These are phyloP conservation scores for Periophthalmodon schlosseri DNA, from an alignment of 2,113 vertebrate species.

Conservation along the genomic window DNA sequence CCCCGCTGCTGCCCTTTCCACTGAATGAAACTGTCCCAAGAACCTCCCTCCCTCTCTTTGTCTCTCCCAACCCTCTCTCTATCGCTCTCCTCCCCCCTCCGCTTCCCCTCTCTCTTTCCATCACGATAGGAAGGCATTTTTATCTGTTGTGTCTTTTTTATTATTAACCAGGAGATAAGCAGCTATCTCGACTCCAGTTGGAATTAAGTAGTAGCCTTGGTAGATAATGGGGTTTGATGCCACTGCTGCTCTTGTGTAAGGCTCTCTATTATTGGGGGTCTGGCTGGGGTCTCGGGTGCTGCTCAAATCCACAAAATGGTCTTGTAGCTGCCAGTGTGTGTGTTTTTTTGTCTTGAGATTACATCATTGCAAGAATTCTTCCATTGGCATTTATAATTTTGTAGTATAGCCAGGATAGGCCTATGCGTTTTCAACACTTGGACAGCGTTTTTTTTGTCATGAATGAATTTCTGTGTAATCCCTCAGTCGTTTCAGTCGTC, in stretches of 20 bases:
- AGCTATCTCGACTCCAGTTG: conserved; percentile 69
- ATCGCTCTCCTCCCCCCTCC: not conserved
- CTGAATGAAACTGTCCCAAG: conserved; percentile 74
- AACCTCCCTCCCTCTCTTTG: conserved; percentile 53
- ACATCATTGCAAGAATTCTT: too few species aligned
- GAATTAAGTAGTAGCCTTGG: conserved; percentile 69
- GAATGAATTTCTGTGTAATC: too few species aligned
- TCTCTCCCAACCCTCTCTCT: conserved; percentile 39
- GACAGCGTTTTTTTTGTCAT: too few species aligned
- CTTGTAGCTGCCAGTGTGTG: not conserved
- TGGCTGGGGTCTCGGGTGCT: not conserved
- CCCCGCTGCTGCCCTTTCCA: conserved; percentile 74
- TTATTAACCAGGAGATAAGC: conserved; percentile 75
- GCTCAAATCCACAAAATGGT: not conserved
- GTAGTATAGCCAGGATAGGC: too few species aligned
- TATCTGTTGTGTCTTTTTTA: conserved; percentile 70
- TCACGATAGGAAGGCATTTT: conserved; percentile 56
- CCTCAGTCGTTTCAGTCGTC: too few species aligned
- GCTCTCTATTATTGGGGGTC: conserved; percentile 1
- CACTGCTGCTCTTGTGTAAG: conserved; percentile 12
- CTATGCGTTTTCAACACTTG: too few species aligned
- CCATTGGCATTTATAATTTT: too few species aligned
- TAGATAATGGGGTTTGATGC: conserved; percentile 70
- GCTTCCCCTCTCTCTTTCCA: conserved; percentile 47
- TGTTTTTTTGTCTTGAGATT: not conserved